A percentile compares a stretch with the other conserved stretches of the same genome.
Evolutionary conservation across 1,140 invertebrate genomes (phyloP).

Genomic region (Lepidurus apus): DNA sequence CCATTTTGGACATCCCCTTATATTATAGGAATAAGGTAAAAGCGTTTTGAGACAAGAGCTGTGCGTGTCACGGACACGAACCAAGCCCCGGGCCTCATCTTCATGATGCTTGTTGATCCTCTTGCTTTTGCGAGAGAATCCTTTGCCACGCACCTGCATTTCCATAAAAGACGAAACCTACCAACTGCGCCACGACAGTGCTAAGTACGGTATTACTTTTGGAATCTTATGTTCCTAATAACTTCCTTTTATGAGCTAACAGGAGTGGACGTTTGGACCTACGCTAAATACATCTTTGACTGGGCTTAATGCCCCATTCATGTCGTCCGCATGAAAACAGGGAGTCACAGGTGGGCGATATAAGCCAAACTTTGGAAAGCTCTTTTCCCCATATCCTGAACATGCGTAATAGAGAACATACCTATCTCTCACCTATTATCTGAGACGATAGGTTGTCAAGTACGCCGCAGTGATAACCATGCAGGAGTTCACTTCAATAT

Average conservation of each 20-base stretch:
- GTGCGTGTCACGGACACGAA: background rate
- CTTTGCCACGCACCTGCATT: too few species aligned
- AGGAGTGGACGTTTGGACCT: too few species aligned
- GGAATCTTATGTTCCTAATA: too few species aligned
- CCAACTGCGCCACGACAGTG: too few species aligned
- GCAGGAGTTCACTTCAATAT: background rate
- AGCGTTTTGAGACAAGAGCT: background rate
- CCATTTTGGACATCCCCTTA: background rate
- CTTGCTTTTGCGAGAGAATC: too few species aligned
- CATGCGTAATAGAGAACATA: background rate
- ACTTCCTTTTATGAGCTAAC: too few species aligned
- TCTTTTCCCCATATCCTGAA: background rate
- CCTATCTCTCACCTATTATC: background rate
- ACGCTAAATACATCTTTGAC: too few species aligned
- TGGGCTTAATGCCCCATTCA: too few species aligned
- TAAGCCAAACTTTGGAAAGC: background rate
- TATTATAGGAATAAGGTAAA: background rate
- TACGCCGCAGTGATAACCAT: background rate
- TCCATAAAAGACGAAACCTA: too few species aligned
- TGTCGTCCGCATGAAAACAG: background rate
- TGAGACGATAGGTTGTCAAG: background rate
- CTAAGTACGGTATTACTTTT: too few species aligned
- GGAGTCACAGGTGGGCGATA: constrained; percentile 1
- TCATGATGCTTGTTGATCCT: background rate
- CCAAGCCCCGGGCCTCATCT: background rate